Conservation (phyloP, 2,113 vertebrate genomes). For the Leptodactylus fuscus region DNA sequence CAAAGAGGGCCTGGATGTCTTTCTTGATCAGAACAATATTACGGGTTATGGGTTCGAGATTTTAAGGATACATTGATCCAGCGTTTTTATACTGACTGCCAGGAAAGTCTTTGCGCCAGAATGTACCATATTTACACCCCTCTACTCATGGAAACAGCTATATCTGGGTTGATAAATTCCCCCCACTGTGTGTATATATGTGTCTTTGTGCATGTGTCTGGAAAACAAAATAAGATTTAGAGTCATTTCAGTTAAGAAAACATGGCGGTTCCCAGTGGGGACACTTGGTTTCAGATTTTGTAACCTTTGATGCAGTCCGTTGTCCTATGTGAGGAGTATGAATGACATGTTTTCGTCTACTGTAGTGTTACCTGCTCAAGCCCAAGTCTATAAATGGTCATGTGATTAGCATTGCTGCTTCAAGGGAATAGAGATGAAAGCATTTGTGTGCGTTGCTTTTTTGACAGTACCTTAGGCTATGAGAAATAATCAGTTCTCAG, state of each 20-base stretch:
- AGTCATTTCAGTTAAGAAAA: not conserved
- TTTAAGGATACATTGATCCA: too few species aligned
- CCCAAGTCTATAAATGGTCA: slow-evolving; percentile 48
- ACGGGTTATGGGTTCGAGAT: too few species aligned
- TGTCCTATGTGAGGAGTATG: not conserved
- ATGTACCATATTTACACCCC: too few species aligned
- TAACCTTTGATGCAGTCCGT: not conserved
- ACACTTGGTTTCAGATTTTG: not conserved
- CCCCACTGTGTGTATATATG: too few species aligned
- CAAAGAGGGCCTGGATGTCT: too few species aligned
- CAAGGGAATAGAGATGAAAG: slow-evolving; percentile 47
- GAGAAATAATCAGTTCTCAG: slow-evolving; percentile 52
- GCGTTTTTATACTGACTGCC: too few species aligned
- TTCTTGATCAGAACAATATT: too few species aligned
- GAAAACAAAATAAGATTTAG: too few species aligned
- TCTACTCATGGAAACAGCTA: too few species aligned
- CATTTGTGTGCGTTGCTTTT: slow-evolving; percentile 17
- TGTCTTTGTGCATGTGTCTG: too few species aligned
- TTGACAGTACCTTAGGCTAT: slow-evolving; percentile 55
- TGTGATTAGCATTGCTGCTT: slow-evolving; percentile 47
- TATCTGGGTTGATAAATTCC: too few species aligned
- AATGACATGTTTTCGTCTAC: slow-evolving; percentile 11
- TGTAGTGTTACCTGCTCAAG: slow-evolving; percentile 20
- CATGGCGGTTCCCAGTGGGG: not conserved
- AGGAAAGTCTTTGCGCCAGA: too few species aligned